phyloP scores from a whole-genome alignment of 1,140 invertebrate genomes.

The Hestina assimilis region DNA sequence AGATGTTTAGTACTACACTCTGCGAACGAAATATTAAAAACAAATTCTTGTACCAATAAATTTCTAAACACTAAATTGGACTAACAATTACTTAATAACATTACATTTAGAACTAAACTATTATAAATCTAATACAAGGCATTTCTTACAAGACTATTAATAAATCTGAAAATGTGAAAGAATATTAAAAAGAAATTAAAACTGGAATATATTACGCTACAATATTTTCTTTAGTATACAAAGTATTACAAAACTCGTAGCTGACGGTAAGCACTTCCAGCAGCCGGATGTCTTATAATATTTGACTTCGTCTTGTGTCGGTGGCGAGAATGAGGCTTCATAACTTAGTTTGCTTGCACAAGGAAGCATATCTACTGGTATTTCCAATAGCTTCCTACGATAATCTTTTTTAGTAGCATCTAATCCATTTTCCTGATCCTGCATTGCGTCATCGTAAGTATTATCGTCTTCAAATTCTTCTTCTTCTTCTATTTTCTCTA shows the following conservation, averaged over 20 bases:
- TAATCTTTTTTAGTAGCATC: constrained; percentile 55
- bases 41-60: no score
- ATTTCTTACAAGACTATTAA: constrained; percentile 5
- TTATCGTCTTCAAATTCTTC: constrained; percentile 51
- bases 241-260: constrained; percentile 21
- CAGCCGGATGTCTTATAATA: constrained; percentile 64
- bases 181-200: constrained; percentile 6
- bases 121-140: constrained; percentile 20
- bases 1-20: no score
- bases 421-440: constrained; percentile 56
- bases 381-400: constrained; percentile 77
- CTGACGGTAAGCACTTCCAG: constrained; percentile 19
- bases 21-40: no score
- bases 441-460: constrained; percentile 59
- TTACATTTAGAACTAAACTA: neutral
- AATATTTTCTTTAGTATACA: constrained; percentile 25
- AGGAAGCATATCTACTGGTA: constrained; percentile 81
- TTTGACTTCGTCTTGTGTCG: constrained; percentile 71
- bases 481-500: constrained; percentile 49
- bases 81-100: neutral
- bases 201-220: constrained; percentile 18
- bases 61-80: neutral
- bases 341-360: constrained; percentile 81
- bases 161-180: neutral
- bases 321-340: constrained; percentile 76